Evolutionary conservation across 35 echinoderm and acorn worm species (phyloP), one percentile per base, ranked within the genome.

Genomic region (Acanthaster planci): DNA sequence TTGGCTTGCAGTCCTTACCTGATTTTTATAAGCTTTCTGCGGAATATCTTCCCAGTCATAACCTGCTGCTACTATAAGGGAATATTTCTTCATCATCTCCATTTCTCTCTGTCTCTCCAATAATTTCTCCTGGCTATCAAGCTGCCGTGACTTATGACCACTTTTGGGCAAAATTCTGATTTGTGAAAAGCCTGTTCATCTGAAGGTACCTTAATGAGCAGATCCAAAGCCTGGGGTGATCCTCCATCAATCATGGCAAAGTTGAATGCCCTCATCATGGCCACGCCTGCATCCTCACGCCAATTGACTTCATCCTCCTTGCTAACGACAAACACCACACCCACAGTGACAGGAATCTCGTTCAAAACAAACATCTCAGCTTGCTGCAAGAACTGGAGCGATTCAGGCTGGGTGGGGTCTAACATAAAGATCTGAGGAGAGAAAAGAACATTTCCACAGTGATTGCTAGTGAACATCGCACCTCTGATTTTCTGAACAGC

Each of bases 251-350:
- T 77, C 77, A 91, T 44, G 19, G 89, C 85, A 89, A 93, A 99
- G 82, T 97, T 99, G 58, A 94, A 94, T 1, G 86, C 82, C 17
- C 96, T 88, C 60, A 92, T 85, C 80, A 99, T 93, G 67, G 92
- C 96, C 77, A 99, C 96, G 15, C 96, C 96, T 0, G 83, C 92
- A 91, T 99, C 96, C 8, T 91, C 67, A 21, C 47, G 77, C 0
- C 96, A 88, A 68, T 94, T 82, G 5, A 92, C 85, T 18, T 91
- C 92, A 37, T 90, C 88, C 12, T 39, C 77, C 26, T 99, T 92
- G 30, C 87, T 87, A 15, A 94, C 92, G 32, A 99, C 92, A 78
- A 99, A 99, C 21, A 99, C 96, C 54, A 99, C 76, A 52, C 96
- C 96, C 38, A 94, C 75, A 59, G 92, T 86, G 5, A 91, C 32